Evolutionary conservation across 2,888 invertebrate genomes (phyloP).

Genomic region (Morpho achilles): DNA sequence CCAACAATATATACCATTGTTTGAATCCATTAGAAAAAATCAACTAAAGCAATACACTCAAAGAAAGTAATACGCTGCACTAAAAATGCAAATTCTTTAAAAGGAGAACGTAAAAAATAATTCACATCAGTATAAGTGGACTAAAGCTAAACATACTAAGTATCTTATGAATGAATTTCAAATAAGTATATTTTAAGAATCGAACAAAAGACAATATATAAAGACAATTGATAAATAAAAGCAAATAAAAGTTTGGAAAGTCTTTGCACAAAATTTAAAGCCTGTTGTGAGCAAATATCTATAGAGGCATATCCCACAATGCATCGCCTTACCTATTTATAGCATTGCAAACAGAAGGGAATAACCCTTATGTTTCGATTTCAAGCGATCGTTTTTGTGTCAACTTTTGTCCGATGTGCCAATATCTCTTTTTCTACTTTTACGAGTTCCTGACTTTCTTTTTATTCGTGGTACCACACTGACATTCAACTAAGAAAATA

Average conservation of each 20-base stretch:
- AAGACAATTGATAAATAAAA: slow-evolving; percentile 24
- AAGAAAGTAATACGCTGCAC: too few relatives aligned
- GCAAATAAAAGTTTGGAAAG: slow-evolving; percentile 25
- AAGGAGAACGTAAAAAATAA: too few relatives aligned
- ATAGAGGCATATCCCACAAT: slow-evolving; percentile 24
- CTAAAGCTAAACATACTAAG: not conserved
- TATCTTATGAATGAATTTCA: slow-evolving; percentile 4
- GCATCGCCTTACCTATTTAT: slow-evolving; percentile 26
- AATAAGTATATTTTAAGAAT: slow-evolving; percentile 9
- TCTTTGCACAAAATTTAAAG: slow-evolving; percentile 25
- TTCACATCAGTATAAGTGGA: too few relatives aligned
- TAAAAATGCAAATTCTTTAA: too few relatives aligned
- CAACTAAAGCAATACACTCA: too few relatives aligned
- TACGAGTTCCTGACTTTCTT: not conserved
- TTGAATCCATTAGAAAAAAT: too few relatives aligned
- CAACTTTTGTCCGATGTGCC: slow-evolving; percentile 12
- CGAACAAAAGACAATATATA: slow-evolving; percentile 10
- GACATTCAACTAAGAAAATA: too few relatives aligned
- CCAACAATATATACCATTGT: too few relatives aligned
- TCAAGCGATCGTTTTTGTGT: slow-evolving; percentile 15
- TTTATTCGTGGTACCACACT: too few relatives aligned
- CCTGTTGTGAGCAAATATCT: slow-evolving; percentile 21
- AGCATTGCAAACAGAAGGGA: slow-evolving; percentile 23
- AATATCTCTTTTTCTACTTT: slow-evolving; percentile 18
- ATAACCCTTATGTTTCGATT: slow-evolving; percentile 15